phyloP scores from a whole-genome alignment of 2,888 invertebrate genomes.

The Pterostichus madidus region DNA sequence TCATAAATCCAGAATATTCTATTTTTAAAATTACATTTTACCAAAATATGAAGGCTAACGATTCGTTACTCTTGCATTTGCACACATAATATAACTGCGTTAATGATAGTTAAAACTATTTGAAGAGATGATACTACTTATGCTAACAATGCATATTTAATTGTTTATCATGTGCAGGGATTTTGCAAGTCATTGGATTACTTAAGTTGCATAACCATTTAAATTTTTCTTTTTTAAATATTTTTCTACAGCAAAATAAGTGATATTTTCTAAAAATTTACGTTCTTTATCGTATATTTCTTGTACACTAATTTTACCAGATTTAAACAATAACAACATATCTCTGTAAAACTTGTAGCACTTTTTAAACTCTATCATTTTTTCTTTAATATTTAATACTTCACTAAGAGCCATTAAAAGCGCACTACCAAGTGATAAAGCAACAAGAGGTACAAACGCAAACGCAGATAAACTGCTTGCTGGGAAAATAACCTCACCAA shows the following conservation, averaged over 20 bases:
- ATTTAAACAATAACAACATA: conserved; percentile 4
- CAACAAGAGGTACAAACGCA: conserved; percentile 47
- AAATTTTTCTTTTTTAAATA: conserved; percentile 1
- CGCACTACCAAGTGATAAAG: conserved; percentile 21
- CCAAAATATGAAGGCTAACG: conserved; percentile 7
- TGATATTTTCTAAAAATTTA: conserved; percentile 1
- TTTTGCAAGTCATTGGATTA: conserved; percentile 3
- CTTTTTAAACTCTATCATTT: conserved; percentile 26
- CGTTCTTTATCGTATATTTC: conserved; percentile 31
- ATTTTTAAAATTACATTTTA: not conserved
- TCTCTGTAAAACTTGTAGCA: conserved; percentile 17
- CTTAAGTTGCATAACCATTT: conserved; percentile 23
- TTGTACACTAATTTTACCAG: conserved; percentile 16
- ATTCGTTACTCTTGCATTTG: conserved; percentile 7
- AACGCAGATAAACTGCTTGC: conserved; percentile 51
- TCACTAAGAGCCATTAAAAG: conserved; percentile 11
- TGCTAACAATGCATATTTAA: conserved; percentile 9
- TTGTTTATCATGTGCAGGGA: conserved; percentile 4
- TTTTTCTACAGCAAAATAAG: conserved; percentile 16
- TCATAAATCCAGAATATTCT: conserved; percentile 7
- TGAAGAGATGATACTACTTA: conserved; percentile 3
- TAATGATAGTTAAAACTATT: conserved; percentile 3
- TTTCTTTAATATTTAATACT: conserved; percentile 36
- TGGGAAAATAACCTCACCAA: conserved; percentile 55
- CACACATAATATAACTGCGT: conserved; percentile 7